These are phyloP conservation scores for Trichomalopsis sarcophagae DNA, from an alignment of 1,140 invertebrate species.

Conservation along the genomic window DNA sequence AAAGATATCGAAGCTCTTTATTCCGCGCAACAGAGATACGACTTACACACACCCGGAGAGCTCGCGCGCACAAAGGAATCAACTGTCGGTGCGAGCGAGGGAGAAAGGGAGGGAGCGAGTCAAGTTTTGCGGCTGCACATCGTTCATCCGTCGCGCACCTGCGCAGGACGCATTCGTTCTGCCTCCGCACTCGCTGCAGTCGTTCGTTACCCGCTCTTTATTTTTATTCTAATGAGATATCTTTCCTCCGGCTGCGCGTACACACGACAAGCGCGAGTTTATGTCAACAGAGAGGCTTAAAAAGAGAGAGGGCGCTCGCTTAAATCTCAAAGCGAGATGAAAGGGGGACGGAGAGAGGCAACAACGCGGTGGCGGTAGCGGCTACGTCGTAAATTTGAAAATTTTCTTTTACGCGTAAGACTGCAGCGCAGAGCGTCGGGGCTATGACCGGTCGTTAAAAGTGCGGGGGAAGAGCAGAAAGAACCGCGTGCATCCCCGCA, in stretches of 20 bases:
- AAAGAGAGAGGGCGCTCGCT: neutral
- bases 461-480: neutral
- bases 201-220: neutral
- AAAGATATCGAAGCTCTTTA: constrained; percentile 56
- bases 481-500: constrained; percentile 1
- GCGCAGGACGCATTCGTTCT: constrained; percentile 17
- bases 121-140: neutral
- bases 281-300: neutral
- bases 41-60: neutral
- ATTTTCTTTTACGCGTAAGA: constrained; percentile 51
- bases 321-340: neutral
- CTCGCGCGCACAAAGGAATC: neutral
- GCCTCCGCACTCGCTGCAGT: neutral
- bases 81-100: neutral
- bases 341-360: neutral
- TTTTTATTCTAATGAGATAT: constrained; percentile 6
- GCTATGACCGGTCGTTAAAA: constrained; percentile 44
- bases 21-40: neutral
- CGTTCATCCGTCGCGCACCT: neutral
- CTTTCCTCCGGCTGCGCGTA: neutral
- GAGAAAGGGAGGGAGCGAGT: neutral
- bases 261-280: neutral
- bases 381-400: constrained; percentile 44
- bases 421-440: neutral
- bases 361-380: neutral